Conservation (phyloP, 2,797 vertebrate species). For the Taeniopygia guttata region DNA sequence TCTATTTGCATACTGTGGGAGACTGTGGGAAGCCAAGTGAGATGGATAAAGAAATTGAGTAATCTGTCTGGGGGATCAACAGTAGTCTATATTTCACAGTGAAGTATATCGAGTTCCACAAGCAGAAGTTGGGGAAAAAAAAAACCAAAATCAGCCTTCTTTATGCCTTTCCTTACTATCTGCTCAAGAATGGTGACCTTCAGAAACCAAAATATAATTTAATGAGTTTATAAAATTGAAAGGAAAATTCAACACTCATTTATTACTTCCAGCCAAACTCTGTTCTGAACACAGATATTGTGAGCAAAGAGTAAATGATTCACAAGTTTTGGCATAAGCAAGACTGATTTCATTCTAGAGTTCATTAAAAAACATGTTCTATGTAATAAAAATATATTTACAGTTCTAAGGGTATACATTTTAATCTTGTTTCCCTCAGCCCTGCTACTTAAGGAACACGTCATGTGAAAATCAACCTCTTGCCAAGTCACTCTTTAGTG, state of each 20-base stretch:
- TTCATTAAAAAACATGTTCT: neutral
- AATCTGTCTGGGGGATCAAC: neutral
- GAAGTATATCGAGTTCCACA: neutral
- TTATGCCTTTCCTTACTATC: neutral
- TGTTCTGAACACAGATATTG: neutral
- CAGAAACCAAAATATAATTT: neutral
- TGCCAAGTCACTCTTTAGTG: neutral
- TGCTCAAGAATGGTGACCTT: neutral
- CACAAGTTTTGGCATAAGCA: neutral
- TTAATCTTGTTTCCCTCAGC: neutral
- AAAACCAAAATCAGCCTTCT: neutral
- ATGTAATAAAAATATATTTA: neutral
- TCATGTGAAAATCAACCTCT: neutral
- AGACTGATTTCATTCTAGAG: neutral
- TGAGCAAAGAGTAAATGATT: neutral
- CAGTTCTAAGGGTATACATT: neutral
- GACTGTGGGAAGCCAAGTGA: neutral
- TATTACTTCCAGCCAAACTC: neutral
- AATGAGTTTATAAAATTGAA: neutral
- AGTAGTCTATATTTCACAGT: neutral
- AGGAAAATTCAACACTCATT: neutral
- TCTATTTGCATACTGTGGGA: conserved; percentile 27
- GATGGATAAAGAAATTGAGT: neutral
- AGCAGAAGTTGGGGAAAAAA: neutral
- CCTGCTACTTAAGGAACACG: neutral